Conservation (phyloP, 2,113 vertebrate species). For the Halcyon malimbica region DNA sequence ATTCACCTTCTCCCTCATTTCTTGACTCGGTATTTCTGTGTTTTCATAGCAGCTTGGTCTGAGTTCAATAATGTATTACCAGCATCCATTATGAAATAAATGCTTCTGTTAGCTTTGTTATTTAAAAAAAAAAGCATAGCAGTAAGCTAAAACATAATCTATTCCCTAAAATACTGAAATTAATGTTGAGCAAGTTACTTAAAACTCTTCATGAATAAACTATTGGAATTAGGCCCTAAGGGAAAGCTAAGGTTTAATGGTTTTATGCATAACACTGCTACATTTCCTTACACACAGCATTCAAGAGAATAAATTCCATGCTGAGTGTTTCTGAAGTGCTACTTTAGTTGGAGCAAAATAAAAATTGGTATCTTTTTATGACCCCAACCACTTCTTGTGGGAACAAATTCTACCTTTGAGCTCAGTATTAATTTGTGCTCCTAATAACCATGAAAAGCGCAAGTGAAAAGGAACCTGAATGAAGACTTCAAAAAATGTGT, state of each 20-base stretch:
- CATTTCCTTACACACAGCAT: neutral
- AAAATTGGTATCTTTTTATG: neutral
- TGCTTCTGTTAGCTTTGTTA: neutral
- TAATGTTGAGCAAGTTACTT: neutral
- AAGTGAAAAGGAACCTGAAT: neutral
- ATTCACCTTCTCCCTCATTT: neutral
- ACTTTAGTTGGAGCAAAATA: neutral
- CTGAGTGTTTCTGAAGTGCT: neutral
- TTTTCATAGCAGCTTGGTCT: neutral
- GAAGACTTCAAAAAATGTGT: neutral
- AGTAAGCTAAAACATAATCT: neutral
- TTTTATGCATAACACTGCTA: neutral
- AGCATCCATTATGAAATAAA: neutral
- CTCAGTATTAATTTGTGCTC: neutral
- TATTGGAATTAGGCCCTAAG: neutral
- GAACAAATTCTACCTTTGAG: neutral
- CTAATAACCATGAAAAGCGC: neutral
- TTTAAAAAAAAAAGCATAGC: neutral
- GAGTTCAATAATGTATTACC: neutral
- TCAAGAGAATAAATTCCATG: neutral
- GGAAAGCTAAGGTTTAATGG: conserved; percentile 4
- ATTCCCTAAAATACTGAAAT: neutral
- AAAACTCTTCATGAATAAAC: neutral
- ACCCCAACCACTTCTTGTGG: neutral
- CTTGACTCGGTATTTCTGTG: neutral